These are phyloP conservation scores for Numida meleagris DNA, from an alignment of 2,113 vertebrate species.

Conservation along the genomic window DNA sequence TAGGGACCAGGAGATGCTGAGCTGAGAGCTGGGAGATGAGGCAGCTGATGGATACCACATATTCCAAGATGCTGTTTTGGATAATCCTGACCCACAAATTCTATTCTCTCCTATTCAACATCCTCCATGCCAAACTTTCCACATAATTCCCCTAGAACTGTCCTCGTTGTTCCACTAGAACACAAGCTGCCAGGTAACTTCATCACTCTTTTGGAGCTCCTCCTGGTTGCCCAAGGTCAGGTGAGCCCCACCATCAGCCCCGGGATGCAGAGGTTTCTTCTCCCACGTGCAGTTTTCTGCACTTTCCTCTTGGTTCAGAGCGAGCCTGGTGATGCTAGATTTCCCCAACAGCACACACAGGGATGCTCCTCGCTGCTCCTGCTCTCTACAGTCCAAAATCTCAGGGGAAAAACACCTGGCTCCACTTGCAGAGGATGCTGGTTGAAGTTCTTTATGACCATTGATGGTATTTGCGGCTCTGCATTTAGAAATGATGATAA, in stretches of 20 bases:
- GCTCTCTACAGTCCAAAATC: not conserved
- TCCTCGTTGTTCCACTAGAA: not conserved
- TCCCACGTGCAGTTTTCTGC: not conserved
- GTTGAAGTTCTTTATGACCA: not conserved
- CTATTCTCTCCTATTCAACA: not conserved
- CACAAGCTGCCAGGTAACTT: not conserved
- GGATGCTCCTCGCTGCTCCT: not conserved
- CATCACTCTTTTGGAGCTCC: not conserved
- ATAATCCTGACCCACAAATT: fast-evolving
- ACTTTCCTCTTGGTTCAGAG: not conserved
- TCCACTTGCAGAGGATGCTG: not conserved
- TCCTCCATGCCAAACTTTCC: not conserved
- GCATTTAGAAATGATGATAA: constrained; percentile 42
- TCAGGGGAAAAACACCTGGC: not conserved
- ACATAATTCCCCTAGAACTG: not conserved
- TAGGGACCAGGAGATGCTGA: not conserved
- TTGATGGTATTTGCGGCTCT: constrained; percentile 34
- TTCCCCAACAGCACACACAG: not conserved
- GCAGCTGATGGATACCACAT: not conserved
- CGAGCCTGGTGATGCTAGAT: not conserved
- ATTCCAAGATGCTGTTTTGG: not conserved
- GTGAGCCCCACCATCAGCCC: not conserved
- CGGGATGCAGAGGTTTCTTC: not conserved
- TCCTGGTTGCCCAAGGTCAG: not conserved
- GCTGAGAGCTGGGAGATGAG: not conserved